Evolutionary conservation across 30 jellyfish, hydroid and myxozoan species (phyloP), one percentile per base, ranked within the genome.

Genomic region (Cassiopea xamachana): DNA sequence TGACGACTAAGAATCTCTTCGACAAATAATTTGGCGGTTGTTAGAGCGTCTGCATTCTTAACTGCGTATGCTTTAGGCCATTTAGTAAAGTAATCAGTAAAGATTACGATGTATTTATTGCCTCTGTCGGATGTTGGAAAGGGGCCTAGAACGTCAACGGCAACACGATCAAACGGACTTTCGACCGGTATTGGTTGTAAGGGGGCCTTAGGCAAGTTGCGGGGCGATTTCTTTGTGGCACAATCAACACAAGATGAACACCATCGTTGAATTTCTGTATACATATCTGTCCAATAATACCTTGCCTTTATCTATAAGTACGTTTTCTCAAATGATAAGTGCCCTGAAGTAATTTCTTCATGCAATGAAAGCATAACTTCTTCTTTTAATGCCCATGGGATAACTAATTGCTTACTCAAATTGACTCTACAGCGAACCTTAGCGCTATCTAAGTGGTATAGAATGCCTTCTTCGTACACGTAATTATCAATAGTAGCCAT

Each of bases 1-100:
- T 91, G 94, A 10, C 97, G 93, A 48, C 91, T 47, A 14, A 91
- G 59, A 77, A 91, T 84, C 49, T 91, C 91, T 59, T 83, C 88
- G 1, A 91, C 91, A 49, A 83, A 79, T 75, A 84, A 78, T 51
- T 50, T 78, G 19, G 97, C 94, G 60, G 87, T 84, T 2, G 84
- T 78, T 39, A 90, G 83, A 17, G 97, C 94, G 64, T 75, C 88
- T 14, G 90, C 88, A 55, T 77, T 71, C 49, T 73, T 74, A 50
- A 84, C 94, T 1, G 97, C 91, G 69, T 76, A 91, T 67, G 94
- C 94, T 62, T 85, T 91, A 50, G 97, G 91, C 97, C 97, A 91
- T 18, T 77, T 68, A 17, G 74, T 64, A 17, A 64, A 64, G 27
- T 64, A 64, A 64, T 64, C 74, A 4, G 74, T 4, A 27, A 64